Base-by-base conservation (phyloP, 2,797 vertebrate species). In the Sebastes glaucus region DNA sequence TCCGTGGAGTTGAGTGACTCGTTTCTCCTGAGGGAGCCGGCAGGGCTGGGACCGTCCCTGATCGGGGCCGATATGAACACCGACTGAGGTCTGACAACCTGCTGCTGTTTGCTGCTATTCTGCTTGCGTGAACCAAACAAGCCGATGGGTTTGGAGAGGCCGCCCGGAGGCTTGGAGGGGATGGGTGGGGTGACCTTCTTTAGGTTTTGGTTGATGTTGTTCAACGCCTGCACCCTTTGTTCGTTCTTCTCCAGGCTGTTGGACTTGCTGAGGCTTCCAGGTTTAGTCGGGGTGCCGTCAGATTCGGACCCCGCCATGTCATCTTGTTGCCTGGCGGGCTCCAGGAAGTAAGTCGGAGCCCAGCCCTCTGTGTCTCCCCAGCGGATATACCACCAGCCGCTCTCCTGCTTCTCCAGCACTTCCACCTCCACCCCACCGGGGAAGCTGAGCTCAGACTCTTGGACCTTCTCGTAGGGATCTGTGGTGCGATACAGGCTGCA, bases 181-280 rank as follows among this genome's bases (percentile, higher is more conserved):
- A 99, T 97, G 42, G 99, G 99, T 2, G 99, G 99, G 0, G 96
- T 99, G 86, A 96, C 90, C 77, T 96, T 96, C 89, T 97, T 98
- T 28, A 95, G 77, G 92, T 93, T 97, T 90, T 98, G 95, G 90
- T 98, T 99, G 93, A 99, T 97, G 70, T 97, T 98, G 92, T 99
- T 99, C 84, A 99, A 92, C 5, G 96, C 97, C 69, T 98, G 98
- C 64, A 99, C 99, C 35, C 97, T 96, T 91, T 97, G 98, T 88
- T 99, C 98, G 38, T 98, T 98, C 93, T 99, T 99, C 90, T 99
- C 98, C 83, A 99, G 95, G 87, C 98, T 99, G 85, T 99, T 99
- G 11, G 98, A 99, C 93, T 98, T 99, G 92, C 97, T 98, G 87
- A 98, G 96, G 65, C 96, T 97, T 85, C 96, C 97, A 62, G 93